Base-by-base conservation (phyloP, 1,140 invertebrate genomes). In the Tetramorium parvispinum region DNA sequence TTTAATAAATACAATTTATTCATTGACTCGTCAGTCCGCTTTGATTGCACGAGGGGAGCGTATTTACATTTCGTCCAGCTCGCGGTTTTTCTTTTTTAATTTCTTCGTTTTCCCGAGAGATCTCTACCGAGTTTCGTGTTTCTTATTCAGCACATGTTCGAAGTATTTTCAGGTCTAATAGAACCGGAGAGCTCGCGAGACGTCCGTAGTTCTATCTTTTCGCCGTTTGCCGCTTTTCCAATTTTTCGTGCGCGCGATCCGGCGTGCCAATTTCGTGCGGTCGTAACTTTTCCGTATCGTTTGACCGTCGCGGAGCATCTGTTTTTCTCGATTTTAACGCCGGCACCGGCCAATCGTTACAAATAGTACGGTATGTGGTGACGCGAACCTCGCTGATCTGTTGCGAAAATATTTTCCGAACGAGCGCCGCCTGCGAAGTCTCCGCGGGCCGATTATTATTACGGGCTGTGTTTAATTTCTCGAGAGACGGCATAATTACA, bases 131-230 rank as follows among this genome's bases (percentile, higher is more conserved):
- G 37, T 18, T 32, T 8, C 37, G 21, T 32, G 37, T 71, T 83
- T 83, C 79, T 83, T 83, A 83, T 83, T 83, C 79, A 73, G 79
- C 24, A 24, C 79, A 46, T 83, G 68, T 83, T 55, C 68, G 68
- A 53, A 75, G 40, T 73, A 83, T 83, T 83, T 83, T 83, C 68
- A 83, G 79, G 21, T 73, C 68, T 83, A 83, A 83, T 83, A 83
- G 68, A 40, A 75, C 24, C 40, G 68, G 53, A 46, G 53, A 46
- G 68, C 68, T 75, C 27, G 79, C 53, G 53, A 81, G 77, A 83
- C 53, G 27, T 75, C 21, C 18, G 13, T 2, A 24, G 79, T 83
- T 83, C 68, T 83, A 83, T 75, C 79, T 75, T 83, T 61, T 75
- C 79, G 53, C 68, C 53, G 79, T 83, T 83, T 75, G 79, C 79